Evolutionary conservation across 2,113 vertebrate species (phyloP), one percentile per base, ranked within the genome.

Genomic region (Scomber japonicus): DNA sequence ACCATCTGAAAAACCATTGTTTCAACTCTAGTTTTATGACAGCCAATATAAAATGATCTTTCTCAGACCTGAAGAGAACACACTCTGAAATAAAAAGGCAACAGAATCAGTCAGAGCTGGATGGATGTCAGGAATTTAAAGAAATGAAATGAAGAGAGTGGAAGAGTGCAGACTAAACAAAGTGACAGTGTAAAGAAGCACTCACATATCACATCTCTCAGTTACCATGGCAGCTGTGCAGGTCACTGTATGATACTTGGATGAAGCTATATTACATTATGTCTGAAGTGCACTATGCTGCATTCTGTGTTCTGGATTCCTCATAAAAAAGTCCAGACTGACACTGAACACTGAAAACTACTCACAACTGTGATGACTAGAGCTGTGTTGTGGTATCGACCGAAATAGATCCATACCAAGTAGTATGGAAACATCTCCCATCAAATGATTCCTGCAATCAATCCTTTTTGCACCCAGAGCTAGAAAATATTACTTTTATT

Each of bases 121-220:
- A 62, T 14, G 44, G n/a, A n/a, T 13, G 13, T 2, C 19, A 11
- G 15, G 21, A 16, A 31, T 31, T 31, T 27, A 19, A 65, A 65
- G 59, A 59, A 81, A 83, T 79, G 1, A 81, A 81, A 31, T 50
- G 53, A 31, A 11, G 6, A 54, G 17, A 81, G 19, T 53, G 19
- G 21, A 11, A 53, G 27, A 61, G 27, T 12, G 53, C 17, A 75
- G 71, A 68, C 54, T 11, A 61, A 77, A 82, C 83, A 77, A 44
- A 35, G 45, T 17, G 9, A 15, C 13, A 19, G 30, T 64, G 21
- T 56, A 64, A 59, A 46, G 35, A 49, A 40, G 1, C 30, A 13
- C 31, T 55, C 16, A 21, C 13, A 5, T 40, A 11, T 16, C 55
- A 9, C 0, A 40, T 40, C 35, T 10, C 24, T 40, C 6, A 10